Conservation (phyloP, 2,888 invertebrate species). For the Spodoptera littoralis region DNA sequence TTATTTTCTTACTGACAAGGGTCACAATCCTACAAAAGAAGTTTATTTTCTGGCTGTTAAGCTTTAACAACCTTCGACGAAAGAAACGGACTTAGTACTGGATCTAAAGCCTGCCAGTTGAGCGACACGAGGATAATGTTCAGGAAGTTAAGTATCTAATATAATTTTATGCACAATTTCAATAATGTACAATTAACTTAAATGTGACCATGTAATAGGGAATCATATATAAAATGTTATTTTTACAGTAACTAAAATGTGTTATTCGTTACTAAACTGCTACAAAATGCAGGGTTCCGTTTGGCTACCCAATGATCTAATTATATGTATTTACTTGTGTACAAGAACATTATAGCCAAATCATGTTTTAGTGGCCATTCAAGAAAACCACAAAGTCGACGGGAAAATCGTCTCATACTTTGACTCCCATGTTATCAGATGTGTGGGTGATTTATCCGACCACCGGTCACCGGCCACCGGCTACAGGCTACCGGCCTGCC, state of each 20-base stretch:
- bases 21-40: constrained; percentile 4
- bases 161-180: too few relatives aligned
- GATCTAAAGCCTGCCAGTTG: too few relatives aligned
- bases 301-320: too few relatives aligned
- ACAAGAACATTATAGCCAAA: background rate
- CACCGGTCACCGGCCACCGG: constrained; percentile 31
- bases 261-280: too few relatives aligned
- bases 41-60: background rate
- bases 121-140: too few relatives aligned
- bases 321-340: too few relatives aligned
- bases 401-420: constrained; percentile 61
- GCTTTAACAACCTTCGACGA: background rate
- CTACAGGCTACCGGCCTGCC: constrained; percentile 53
- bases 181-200: too few relatives aligned
- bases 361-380: constrained; percentile 12
- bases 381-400: constrained; percentile 9
- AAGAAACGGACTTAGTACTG: background rate
- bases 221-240: too few relatives aligned
- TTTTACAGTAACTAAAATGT: too few relatives aligned
- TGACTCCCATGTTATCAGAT: constrained; percentile 78
- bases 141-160: too few relatives aligned
- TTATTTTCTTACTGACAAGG: constrained; percentile 15
- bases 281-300: too few relatives aligned
- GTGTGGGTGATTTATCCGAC: constrained; percentile 72
- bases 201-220: too few relatives aligned